Percentiles rank a stretch among this genome's conserved stretches.
phyloP scores from a whole-genome alignment of 2,888 invertebrate genomes.

The Scaptomyza reducta region DNA sequence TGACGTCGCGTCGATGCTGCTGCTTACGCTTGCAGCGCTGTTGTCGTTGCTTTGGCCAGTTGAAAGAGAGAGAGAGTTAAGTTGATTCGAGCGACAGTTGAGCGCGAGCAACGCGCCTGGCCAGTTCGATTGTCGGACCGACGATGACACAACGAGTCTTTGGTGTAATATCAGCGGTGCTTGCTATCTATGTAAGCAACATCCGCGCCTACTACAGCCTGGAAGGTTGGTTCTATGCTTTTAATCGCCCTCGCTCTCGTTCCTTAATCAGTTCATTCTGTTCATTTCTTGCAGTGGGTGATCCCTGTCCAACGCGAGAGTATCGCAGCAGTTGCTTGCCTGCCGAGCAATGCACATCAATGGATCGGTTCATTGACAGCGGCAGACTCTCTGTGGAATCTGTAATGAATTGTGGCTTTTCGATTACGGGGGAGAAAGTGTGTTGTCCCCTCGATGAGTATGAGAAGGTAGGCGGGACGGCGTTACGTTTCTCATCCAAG shows the following conservation, averaged over 20 bases:
- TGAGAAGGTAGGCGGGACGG: neutral
- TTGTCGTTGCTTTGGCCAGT: neutral
- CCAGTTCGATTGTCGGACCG: conserved; percentile 38
- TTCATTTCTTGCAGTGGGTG: conserved; percentile 49
- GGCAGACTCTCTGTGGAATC: conserved; percentile 22
- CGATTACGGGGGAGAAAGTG: conserved; percentile 55
- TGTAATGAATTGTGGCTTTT: conserved; percentile 53
- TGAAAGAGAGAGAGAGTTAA: conserved; percentile 1
- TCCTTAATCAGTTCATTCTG: neutral
- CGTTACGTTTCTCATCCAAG: neutral
- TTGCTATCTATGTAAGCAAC: conserved; percentile 25
- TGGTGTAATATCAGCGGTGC: conserved; percentile 15
- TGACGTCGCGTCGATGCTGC: neutral
- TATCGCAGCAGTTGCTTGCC: conserved; percentile 61
- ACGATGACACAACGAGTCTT: conserved; percentile 26
- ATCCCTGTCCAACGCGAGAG: conserved; percentile 55
- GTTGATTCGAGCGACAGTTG: conserved; percentile 35
- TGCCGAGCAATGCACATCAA: conserved; percentile 37
- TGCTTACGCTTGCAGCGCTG: neutral
- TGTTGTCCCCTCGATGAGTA: conserved; percentile 50
- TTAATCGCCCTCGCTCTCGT: neutral
- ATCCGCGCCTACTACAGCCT: conserved; percentile 46
- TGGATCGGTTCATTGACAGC: conserved; percentile 30
- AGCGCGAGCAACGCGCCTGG: conserved; percentile 39
- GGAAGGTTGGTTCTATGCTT: conserved; percentile 50